Evolutionary conservation across 2,888 invertebrate genomes (phyloP).

Genomic region (Blastobasis lacticolella): DNA sequence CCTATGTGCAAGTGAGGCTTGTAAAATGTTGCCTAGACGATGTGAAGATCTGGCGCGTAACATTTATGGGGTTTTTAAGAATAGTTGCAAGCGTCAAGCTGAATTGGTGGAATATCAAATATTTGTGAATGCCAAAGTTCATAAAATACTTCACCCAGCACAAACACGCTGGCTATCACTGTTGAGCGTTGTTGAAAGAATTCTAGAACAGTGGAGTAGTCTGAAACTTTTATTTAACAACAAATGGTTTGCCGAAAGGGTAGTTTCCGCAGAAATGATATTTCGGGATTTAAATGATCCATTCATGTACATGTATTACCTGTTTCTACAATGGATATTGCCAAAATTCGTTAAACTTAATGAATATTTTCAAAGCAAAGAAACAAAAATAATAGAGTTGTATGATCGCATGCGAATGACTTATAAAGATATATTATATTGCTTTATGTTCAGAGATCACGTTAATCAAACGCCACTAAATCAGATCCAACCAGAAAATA

Average conservation of each 20-base stretch:
- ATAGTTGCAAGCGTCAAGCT: conserved; percentile 13
- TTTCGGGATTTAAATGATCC: neutral
- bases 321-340: neutral
- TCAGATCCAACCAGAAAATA: neutral
- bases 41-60: conserved; percentile 27
- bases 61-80: conserved; percentile 23
- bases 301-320: neutral
- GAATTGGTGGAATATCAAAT: neutral
- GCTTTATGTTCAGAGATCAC: neutral
- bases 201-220: neutral
- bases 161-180: neutral
- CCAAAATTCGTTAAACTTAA: neutral
- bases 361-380: neutral
- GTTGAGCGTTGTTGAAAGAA: neutral
- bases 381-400: neutral
- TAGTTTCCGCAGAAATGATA: neutral
- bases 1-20: conserved; percentile 25
- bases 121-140: neutral
- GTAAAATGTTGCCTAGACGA: conserved; percentile 24
- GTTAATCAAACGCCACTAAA: neutral
- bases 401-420: neutral
- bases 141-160: neutral
- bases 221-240: neutral
- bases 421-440: neutral
- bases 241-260: neutral